Conservation (phyloP, 1,140 invertebrate species). For the Samia ricini region DNA sequence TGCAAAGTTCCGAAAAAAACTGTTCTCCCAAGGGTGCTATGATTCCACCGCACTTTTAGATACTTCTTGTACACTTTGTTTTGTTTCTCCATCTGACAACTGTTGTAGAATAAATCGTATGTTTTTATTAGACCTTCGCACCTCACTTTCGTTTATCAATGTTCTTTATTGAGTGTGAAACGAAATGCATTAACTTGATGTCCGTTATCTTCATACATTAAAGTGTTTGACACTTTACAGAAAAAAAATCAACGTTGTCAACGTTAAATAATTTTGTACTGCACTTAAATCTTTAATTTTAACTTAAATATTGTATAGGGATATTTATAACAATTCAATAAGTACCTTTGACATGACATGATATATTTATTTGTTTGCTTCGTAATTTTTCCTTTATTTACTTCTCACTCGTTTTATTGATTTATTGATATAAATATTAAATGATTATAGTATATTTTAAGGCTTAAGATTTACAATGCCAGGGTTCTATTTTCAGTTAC, state of each 20-base stretch:
- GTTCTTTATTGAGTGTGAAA: slow-evolving; percentile 26
- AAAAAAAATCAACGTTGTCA: background rate
- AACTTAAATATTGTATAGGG: no score
- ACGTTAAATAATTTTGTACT: background rate
- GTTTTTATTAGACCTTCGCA: slow-evolving; percentile 25
- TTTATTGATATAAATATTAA: no score
- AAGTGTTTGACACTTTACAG: background rate
- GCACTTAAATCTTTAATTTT: no score
- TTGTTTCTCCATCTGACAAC: slow-evolving; percentile 27
- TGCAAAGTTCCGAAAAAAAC: slow-evolving; percentile 19
- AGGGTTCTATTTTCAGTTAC: no score
- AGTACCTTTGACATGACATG: no score
- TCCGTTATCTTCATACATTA: background rate
- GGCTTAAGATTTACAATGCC: no score
- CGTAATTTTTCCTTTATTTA: no score
- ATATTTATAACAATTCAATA: no score
- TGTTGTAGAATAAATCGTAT: slow-evolving; percentile 27
- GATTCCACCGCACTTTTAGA: slow-evolving; percentile 54
- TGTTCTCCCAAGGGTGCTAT: slow-evolving; percentile 47
- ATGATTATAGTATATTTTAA: no score
- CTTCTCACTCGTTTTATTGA: no score
- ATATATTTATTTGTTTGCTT: no score
- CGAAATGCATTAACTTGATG: background rate
- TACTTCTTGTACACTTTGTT: slow-evolving; percentile 40
- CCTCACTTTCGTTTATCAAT: slow-evolving; percentile 21